Conservation (phyloP, 2,888 invertebrate species). For the Drosophila multiciliata region DNA sequence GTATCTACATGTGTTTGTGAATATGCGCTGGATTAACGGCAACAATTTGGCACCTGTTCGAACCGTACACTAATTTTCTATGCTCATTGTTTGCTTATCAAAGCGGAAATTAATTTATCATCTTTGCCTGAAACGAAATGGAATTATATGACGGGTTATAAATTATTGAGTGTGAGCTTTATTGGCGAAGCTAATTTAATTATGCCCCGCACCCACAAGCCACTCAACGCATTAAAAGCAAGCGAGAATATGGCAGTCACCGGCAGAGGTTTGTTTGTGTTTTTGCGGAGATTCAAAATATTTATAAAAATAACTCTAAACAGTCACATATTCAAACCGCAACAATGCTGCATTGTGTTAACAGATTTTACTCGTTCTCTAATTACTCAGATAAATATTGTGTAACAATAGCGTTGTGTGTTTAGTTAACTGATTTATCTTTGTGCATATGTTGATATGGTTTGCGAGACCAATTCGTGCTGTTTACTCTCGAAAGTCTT, state of each 20-base stretch:
- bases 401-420: constrained; percentile 1
- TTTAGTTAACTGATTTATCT: constrained; percentile 14
- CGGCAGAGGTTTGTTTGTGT: background rate
- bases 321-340: background rate
- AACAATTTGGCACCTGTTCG: constrained; percentile 47
- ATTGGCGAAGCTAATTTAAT: constrained; percentile 55
- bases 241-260: background rate
- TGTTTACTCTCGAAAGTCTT: constrained; percentile 25
- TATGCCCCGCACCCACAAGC: constrained; percentile 20
- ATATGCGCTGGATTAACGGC: constrained; percentile 32
- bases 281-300: background rate
- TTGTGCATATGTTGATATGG: background rate
- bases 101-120: constrained; percentile 34
- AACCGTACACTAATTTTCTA: constrained; percentile 32
- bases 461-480: constrained; percentile 13
- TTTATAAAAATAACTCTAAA: background rate
- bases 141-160: constrained; percentile 34
- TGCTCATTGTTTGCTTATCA: constrained; percentile 27
- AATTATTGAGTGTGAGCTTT: constrained; percentile 41
- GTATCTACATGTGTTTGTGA: constrained; percentile 28
- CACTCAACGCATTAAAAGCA: background rate
- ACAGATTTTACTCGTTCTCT: constrained; percentile 15
- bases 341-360: constrained; percentile 14
- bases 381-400: constrained; percentile 19
- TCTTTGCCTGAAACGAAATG: constrained; percentile 42